Evolutionary conservation across 2,888 invertebrate species (phyloP).

Genomic region (Ornithoptera priamus): DNA sequence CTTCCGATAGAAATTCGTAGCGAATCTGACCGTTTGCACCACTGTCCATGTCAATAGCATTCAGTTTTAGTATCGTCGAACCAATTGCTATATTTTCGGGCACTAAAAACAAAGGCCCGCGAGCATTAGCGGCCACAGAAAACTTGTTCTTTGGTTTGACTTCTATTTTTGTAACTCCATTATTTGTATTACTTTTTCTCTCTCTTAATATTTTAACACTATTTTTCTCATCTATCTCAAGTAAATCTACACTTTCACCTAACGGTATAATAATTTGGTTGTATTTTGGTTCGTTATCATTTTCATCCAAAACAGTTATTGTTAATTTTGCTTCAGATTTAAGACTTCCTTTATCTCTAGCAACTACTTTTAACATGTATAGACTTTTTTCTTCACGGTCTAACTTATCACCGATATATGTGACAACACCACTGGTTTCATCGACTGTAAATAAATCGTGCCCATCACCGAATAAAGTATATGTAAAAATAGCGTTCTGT

Average conservation of each 20-base stretch:
- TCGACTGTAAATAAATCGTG: constrained; percentile 86
- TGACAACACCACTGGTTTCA: constrained; percentile 81
- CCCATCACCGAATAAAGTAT: constrained; percentile 87
- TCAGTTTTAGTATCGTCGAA: constrained; percentile 83
- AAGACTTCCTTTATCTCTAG: constrained; percentile 87
- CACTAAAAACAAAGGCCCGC: constrained; percentile 83
- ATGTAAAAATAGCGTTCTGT: constrained; percentile 83
- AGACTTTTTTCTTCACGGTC: constrained; percentile 86
- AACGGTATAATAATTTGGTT: constrained; percentile 85
- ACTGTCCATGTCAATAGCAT: constrained; percentile 86
- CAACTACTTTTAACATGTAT: constrained; percentile 86
- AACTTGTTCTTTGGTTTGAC: constrained; percentile 65
- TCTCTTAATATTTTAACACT: constrained; percentile 71
- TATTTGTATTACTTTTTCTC: constrained; percentile 52
- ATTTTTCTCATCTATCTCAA: constrained; percentile 81
- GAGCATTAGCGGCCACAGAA: constrained; percentile 51
- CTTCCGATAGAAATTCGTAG: constrained; percentile 85
- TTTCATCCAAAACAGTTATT: constrained; percentile 87
- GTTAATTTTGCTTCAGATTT: constrained; percentile 86
- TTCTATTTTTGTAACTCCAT: constrained; percentile 54
- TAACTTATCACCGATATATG: constrained; percentile 79
- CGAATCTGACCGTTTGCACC: constrained; percentile 85
- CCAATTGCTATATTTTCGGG: constrained; percentile 87
- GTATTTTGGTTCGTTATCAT: constrained; percentile 88
- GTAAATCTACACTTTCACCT: constrained; percentile 83